Evolutionary conservation across 2,797 vertebrate genomes (phyloP).

Genomic region (Scyliorhinus canicula): DNA sequence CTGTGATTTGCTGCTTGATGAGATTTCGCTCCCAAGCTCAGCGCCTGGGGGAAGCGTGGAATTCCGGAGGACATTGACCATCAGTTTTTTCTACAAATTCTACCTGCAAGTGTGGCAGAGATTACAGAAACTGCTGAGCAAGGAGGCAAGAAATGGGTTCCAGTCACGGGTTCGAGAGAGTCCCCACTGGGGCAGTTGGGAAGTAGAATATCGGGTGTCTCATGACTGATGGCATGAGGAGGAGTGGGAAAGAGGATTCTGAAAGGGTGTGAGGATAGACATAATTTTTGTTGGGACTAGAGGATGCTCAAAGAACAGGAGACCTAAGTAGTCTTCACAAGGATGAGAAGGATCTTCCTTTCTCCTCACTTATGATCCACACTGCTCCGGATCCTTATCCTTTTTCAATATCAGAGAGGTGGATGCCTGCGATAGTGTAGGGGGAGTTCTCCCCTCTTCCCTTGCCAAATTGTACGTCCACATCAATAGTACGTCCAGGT

Average conservation of each 20-base stretch:
- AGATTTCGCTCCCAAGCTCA: conserved; percentile 59
- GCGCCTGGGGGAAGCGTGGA: conserved; percentile 64
- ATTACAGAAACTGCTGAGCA: conserved; percentile 55
- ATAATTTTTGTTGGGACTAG: neutral
- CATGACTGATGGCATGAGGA: neutral
- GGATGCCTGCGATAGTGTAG: too few species aligned
- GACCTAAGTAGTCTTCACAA: neutral
- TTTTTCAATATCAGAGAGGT: too few species aligned
- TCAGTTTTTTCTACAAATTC: conserved; percentile 84
- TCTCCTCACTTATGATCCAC: too few species aligned
- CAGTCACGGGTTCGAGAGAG: too few species aligned
- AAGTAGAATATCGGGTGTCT: neutral
- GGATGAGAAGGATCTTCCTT: neutral
- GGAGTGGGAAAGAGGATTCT: neutral
- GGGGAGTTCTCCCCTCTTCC: too few species aligned
- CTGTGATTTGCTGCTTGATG: conserved; percentile 68
- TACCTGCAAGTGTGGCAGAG: conserved; percentile 69
- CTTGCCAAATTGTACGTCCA: too few species aligned
- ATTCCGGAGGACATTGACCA: conserved; percentile 70
- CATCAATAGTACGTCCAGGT: too few species aligned
- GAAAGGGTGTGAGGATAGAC: neutral
- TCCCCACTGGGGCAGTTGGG: too few species aligned
- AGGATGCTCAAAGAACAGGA: neutral
- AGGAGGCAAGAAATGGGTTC: neutral
- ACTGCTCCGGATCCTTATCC: too few species aligned